These are phyloP conservation scores for Callorhinus ursinus DNA, from an alignment of 2,113 vertebrate species.

Conservation along the genomic window DNA sequence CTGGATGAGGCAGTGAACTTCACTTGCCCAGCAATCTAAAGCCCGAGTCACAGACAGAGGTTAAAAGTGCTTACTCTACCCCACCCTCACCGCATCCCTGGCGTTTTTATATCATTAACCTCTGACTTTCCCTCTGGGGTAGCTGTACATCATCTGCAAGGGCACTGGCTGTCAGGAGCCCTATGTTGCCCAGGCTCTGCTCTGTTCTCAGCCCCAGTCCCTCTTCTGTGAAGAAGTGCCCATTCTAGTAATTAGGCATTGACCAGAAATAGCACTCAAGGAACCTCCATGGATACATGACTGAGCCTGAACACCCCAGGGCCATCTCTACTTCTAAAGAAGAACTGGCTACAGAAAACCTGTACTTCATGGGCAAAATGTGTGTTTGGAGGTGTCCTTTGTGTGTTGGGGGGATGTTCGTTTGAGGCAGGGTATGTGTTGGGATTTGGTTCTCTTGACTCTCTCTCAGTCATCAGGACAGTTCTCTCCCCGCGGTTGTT, in stretches of 20 bases:
- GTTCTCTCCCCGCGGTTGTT: background rate
- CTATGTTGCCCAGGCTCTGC: too few species aligned
- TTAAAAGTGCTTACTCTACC: background rate
- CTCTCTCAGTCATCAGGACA: background rate
- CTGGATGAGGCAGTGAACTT: background rate
- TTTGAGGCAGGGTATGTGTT: background rate
- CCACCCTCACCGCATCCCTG: too few species aligned
- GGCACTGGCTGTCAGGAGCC: background rate
- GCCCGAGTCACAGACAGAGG: too few species aligned
- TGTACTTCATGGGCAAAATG: background rate
- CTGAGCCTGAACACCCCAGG: background rate
- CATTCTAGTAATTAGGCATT: too few species aligned
- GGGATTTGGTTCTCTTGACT: background rate
- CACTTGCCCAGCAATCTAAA: background rate
- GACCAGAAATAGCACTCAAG: background rate
- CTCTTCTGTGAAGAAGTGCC: background rate
- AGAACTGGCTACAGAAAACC: background rate
- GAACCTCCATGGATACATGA: background rate
- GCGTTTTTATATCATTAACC: background rate
- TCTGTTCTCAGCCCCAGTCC: background rate
- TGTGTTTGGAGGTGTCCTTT: background rate
- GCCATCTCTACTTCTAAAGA: background rate
- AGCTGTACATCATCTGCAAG: background rate
- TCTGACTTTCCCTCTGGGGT: background rate
- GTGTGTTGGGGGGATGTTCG: too few species aligned